These are phyloP conservation scores for Ovis canadensis DNA, from an alignment of 2,113 vertebrate genomes.

Conservation along the genomic window DNA sequence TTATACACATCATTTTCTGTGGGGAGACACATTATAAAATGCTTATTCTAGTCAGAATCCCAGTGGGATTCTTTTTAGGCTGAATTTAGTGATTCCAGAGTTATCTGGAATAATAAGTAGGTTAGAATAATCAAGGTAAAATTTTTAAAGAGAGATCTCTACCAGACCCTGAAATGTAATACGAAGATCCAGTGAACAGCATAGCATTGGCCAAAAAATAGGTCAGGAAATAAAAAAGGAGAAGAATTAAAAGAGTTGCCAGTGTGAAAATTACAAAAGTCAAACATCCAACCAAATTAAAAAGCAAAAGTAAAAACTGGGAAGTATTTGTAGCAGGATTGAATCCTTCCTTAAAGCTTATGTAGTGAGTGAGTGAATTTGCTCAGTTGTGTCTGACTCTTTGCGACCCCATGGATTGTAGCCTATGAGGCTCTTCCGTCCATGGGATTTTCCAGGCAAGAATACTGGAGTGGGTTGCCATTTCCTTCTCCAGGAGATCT, in stretches of 20 bases:
- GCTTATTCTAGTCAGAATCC: neutral
- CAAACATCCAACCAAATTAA: neutral
- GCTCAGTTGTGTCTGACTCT: accelerated
- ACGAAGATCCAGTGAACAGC: neutral
- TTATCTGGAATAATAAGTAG: neutral
- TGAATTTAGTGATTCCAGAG: neutral
- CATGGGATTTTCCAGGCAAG: neutral
- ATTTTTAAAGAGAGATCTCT: neutral
- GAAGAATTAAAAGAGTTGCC: neutral
- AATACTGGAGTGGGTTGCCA: neutral
- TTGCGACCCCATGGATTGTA: neutral
- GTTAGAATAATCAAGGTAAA: neutral
- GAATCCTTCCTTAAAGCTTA: neutral
- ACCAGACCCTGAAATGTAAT: neutral
- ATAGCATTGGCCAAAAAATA: neutral
- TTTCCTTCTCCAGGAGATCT: neutral
- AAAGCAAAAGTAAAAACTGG: neutral
- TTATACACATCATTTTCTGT: neutral
- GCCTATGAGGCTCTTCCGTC: neutral
- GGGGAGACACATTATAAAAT: neutral
- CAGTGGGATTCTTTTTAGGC: neutral
- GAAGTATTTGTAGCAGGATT: neutral
- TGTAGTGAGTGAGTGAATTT: neutral
- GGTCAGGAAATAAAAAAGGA: neutral
- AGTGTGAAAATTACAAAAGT: neutral